phyloP scores from a whole-genome alignment of 2,888 invertebrate genomes.

The Zelleria hepariella region DNA sequence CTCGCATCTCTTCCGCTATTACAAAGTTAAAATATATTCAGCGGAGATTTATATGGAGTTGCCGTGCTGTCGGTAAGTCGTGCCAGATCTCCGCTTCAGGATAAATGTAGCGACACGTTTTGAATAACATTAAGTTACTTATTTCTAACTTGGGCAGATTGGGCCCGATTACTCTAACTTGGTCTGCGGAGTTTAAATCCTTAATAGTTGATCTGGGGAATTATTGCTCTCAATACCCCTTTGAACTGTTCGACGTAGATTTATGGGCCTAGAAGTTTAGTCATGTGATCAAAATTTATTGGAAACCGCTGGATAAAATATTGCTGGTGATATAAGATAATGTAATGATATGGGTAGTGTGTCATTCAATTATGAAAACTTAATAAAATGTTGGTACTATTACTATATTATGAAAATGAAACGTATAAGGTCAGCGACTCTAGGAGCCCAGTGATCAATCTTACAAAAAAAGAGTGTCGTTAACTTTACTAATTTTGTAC shows the following conservation, averaged over 20 bases:
- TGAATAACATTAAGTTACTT: slow-evolving; percentile 56
- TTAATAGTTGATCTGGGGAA: slow-evolving; percentile 29
- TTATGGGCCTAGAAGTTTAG: not conserved
- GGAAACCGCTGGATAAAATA: not conserved
- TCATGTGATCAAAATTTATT: not conserved
- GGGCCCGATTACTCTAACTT: slow-evolving; percentile 14
- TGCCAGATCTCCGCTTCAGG: slow-evolving; percentile 61
- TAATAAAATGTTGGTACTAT: too few species aligned
- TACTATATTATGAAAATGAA: too few species aligned
- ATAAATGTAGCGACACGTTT: slow-evolving; percentile 65
- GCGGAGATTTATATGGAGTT: slow-evolving; percentile 49
- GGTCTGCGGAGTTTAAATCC: slow-evolving; percentile 30
- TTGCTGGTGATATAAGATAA: not conserved
- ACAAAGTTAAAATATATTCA: slow-evolving; percentile 28
- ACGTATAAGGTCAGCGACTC: too few species aligned
- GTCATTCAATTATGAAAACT: not conserved
- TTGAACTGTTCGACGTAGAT: slow-evolving; percentile 1
- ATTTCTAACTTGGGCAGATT: slow-evolving; percentile 36
- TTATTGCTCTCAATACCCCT: slow-evolving; percentile 21
- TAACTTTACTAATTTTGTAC: too few species aligned
- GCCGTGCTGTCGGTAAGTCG: slow-evolving; percentile 48
- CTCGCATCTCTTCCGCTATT: slow-evolving; percentile 18
- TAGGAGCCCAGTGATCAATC: too few species aligned
- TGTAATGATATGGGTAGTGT: not conserved
- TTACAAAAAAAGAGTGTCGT: too few species aligned